Evolutionary conservation across 2,113 vertebrate genomes (phyloP), one percentile per base, ranked within the genome.

Genomic region (Passer domesticus): DNA sequence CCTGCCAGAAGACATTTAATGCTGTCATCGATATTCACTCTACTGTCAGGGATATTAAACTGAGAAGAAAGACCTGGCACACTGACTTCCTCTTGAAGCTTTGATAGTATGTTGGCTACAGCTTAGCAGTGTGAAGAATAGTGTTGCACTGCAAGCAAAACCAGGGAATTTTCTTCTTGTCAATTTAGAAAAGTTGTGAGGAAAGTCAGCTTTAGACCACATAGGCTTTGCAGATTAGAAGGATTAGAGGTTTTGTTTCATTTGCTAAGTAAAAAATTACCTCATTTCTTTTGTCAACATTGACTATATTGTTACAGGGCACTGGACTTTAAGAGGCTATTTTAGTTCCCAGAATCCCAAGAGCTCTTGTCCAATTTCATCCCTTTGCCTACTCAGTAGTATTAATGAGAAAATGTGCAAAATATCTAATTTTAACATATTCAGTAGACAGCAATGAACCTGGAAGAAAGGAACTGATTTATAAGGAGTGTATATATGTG

Each of bases 1-100:
- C 82, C 30, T 95, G 77, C 72, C 62, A 95, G 56, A 92, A 72
- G 37, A 94, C 43, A 41, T 93, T 92, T 89, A 92, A 79, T 94
- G 77, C 73, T 96, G 93, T 95, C 94, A 89, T 96, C 37, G 43
- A 87, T 92, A 96, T 74, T 86, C 31, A 3, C 31, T 89, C 31
- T 95, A 41, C 78, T 94, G 83, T 63, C 92, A 93, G 72, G 86
- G 52, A 87, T 87, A 92, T 96, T 92, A 68, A 89, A 69, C 91
- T 75, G 78, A 88, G 87, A 93, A 92, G 93, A 95, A 58, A 96
- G 89, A 66, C 60, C 72, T 92, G 55, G 83, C 91, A 76, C 62
- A 44, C 75, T 79, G 83, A 62, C 72, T 88, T 92, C 50, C n/a
- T 87, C 92, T 92, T 92, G 87, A 94, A 97, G 87, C 58, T 94